Evolutionary conservation across 2,797 vertebrate genomes (phyloP), one percentile per base, ranked within the genome.

Genomic region (Danio tinwini): DNA sequence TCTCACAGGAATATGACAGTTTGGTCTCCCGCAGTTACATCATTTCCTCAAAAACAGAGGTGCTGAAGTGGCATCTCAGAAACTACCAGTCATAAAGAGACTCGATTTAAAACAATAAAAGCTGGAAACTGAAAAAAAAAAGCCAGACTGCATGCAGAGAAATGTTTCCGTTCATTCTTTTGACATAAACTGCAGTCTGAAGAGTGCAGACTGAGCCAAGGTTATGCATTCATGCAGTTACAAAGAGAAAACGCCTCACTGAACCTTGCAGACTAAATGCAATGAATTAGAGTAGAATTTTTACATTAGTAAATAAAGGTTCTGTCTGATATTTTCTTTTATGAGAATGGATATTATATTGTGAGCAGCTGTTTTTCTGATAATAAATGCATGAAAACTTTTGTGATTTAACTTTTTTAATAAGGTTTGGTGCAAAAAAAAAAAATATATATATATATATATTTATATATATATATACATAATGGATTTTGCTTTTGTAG

Each of bases 61-160:
- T 86, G 67, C 76, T 59, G 56, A 50, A 59, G 21, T 77, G 53
- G 44, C 75, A 58, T 68, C 64, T 68, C 44, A 44, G 37, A 29
- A 70, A 52, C 45, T 29, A 61, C 1, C 7, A 40, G 0, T 81
- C 87, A 88, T 78, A 87, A 70, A 63, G 85, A 87, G 87, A 0
- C 78, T 83, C 88, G 88, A 88, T 90, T 90, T 90, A 89, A 90
- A 91, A 88, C 82, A 84, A 90, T 85, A 90, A 89, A 89, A 88
- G 84, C 86, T 61, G 12, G 29, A 70, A 50, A 14, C 29, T 39
- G 10, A n/a, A n/a, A n/a, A n/a, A n/a, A 29, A 29, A 29, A 29
- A 29, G 29, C 29, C 7, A 65, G 29, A 52, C 52, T 13, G 5
- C 39, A 9, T 55, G 42, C 45, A 73, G 52, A 65, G 29, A 78